Evolutionary conservation across 2,113 vertebrate genomes (phyloP).

Genomic region (human): GRCh38 chr20:49048501-49049000

Average conservation of each 20-base stretch:
- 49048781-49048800: background rate
- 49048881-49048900: conserved; percentile 31
- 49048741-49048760: background rate
- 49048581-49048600: background rate
- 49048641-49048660: background rate
- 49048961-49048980: background rate
- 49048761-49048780: background rate
- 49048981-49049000: conserved; percentile 11
- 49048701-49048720: background rate
- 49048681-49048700: background rate
- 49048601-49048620: background rate
- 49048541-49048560: background rate
- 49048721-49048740: background rate
- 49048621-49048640: background rate
- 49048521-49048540: background rate
- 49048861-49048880: background rate
- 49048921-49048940: background rate
- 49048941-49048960: background rate
- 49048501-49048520: background rate
- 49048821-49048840: background rate
- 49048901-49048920: background rate
- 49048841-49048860: background rate
- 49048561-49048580: background rate
- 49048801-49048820: background rate
- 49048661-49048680: background rate